These are phyloP conservation scores for Cuculus canorus DNA, from an alignment of 2,797 vertebrate genomes.

Conservation along the genomic window DNA sequence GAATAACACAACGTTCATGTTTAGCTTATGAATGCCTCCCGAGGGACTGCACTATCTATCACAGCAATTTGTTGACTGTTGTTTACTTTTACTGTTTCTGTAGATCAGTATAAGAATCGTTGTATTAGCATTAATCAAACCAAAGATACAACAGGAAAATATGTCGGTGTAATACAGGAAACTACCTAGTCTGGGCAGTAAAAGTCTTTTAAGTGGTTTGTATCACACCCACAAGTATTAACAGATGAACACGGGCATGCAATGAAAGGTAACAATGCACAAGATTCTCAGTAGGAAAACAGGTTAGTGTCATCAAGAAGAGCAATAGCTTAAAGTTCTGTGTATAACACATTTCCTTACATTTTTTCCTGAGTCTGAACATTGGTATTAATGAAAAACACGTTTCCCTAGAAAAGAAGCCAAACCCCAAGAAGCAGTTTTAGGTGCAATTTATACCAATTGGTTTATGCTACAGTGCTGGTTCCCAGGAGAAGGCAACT, in stretches of 20 bases:
- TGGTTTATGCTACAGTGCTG: neutral
- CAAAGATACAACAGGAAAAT: neutral
- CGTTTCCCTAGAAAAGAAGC: neutral
- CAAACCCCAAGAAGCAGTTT: neutral
- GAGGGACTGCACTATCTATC: neutral
- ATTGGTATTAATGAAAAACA: neutral
- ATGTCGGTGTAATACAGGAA: neutral
- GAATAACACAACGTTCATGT: neutral
- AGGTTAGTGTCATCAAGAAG: neutral
- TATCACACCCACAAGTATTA: neutral
- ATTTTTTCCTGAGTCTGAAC: neutral
- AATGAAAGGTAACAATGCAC: neutral
- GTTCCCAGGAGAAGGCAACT: neutral
- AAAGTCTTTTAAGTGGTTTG: constrained; percentile 11
- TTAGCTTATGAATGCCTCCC: neutral
- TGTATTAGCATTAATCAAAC: neutral
- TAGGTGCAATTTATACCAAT: neutral
- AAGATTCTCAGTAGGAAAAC: neutral
- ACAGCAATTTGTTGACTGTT: neutral
- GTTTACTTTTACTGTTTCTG: neutral
- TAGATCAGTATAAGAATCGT: constrained; percentile 2
- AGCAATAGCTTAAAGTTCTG: neutral
- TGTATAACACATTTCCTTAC: neutral
- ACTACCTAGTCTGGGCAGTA: neutral
- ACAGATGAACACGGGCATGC: neutral